These are phyloP conservation scores for Syngnathus acus DNA, from an alignment of 2,797 vertebrate species.

Conservation along the genomic window DNA sequence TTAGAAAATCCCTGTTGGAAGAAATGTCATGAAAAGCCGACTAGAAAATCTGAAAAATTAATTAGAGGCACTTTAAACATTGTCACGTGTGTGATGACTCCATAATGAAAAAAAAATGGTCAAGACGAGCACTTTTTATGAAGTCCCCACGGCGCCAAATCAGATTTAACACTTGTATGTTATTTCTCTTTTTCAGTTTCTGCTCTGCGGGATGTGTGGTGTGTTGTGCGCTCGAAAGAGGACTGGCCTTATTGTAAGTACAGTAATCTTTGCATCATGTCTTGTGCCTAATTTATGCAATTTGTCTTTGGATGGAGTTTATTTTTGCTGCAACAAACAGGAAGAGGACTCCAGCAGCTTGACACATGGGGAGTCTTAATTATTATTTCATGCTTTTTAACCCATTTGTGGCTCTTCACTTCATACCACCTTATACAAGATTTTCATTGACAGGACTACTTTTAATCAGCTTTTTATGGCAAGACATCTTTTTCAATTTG, in stretches of 20 bases:
- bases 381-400: constrained; percentile 11
- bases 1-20: too few relatives aligned
- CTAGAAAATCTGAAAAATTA: too few relatives aligned
- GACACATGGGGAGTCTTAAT: constrained; percentile 3
- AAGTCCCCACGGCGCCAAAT: neutral
- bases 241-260: constrained; percentile 90
- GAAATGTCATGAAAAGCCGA: too few relatives aligned
- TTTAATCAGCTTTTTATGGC: neutral
- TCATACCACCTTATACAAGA: neutral
- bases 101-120: too few relatives aligned
- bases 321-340: constrained; percentile 3
- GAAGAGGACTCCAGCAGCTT: neutral
- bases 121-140: neutral
- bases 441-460: neutral
- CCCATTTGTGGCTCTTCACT: neutral
- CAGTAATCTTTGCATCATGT: neutral
- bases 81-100: too few relatives aligned
- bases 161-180: constrained; percentile 5
- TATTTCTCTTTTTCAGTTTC: constrained; percentile 74
- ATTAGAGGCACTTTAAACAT: too few relatives aligned
- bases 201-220: constrained; percentile 92
- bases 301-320: neutral
- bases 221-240: constrained; percentile 94
- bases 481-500: neutral
- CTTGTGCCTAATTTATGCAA: neutral